Evolutionary conservation across 2,888 invertebrate genomes (phyloP).

Genomic region (Odontocerum albicorne): DNA sequence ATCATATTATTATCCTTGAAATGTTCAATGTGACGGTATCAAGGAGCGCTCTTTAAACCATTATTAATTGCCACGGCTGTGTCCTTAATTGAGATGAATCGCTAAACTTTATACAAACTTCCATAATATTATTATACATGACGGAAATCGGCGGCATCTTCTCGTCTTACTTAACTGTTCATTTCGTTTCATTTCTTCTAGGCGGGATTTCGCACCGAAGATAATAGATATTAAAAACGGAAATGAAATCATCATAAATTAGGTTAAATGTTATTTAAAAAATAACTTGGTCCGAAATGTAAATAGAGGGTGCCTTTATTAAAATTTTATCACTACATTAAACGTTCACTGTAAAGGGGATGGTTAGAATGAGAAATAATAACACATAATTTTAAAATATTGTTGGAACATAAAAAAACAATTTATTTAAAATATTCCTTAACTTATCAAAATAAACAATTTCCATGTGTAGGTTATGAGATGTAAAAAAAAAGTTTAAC

Average conservation of each 20-base stretch:
- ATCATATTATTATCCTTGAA: neutral
- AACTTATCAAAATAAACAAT: too few relatives aligned
- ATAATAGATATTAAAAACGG: neutral
- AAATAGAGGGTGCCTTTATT: too few relatives aligned
- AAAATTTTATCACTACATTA: too few relatives aligned
- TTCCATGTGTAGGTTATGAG: too few relatives aligned
- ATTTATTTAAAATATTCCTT: too few relatives aligned
- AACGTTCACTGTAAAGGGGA: too few relatives aligned
- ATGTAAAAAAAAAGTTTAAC: too few relatives aligned
- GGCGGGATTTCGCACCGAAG: neutral
- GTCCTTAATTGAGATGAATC: conserved; percentile 35
- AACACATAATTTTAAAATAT: too few relatives aligned
- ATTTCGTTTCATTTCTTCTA: neutral
- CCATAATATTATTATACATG: conserved; percentile 28
- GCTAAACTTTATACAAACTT: conserved; percentile 29
- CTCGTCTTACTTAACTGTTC: neutral
- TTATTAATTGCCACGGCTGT: conserved; percentile 31
- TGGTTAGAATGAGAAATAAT: too few relatives aligned
- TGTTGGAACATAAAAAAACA: too few relatives aligned
- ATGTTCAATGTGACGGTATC: conserved; percentile 17
- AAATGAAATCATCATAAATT: neutral
- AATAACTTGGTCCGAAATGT: too few relatives aligned
- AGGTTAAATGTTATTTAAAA: neutral
- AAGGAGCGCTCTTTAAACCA: conserved; percentile 25
- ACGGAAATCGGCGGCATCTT: conserved; percentile 11